Evolutionary conservation across 2,113 vertebrate species (phyloP), one percentile per base, ranked within the genome.

Genomic region (Diphyllodes magnificus): DNA sequence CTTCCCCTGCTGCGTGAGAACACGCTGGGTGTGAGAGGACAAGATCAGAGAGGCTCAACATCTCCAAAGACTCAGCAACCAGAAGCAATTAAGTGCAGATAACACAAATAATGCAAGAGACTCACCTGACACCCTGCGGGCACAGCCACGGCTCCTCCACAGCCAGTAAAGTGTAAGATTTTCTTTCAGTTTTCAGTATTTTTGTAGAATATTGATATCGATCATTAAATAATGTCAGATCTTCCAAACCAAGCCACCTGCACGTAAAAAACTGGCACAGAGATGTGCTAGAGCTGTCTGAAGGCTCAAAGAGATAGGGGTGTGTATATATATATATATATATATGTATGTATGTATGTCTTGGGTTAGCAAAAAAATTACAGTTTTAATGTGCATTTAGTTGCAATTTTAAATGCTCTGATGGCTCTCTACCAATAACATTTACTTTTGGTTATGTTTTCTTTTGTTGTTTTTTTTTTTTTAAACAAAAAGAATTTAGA

Each of bases 261-360:
- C 37, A 33, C 0, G 0, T 4, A 20, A 65, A 65, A 47, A 28
- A 8, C 4, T 2, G 17, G 40, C 64, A 6, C 0, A 64, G 3
- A 4, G 8, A 14, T 0, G 4, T 39, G 70, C 18, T 13, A 42
- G 45, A 64, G 37, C 27, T 65, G n/a, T 2, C 21, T 13, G 18
- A 79, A 23, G 17, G 42, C 65, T 69, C 49, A 15, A 7, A 30
- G 1, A 40, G 15, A 27, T 4, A 18, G 15, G 3, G 3, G 1
- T 10, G 9, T 37, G 2, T 10, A 3, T 5, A 13, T 10, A 1
- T 3, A 37, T 60, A 18, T 10, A 19, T 50, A 6, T 24, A 8
- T 33, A 27, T 18, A 45, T 8, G 16, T 10, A 60, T 15, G 5
- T 18, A 20, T 45, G 8, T 12, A 30, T 40, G 35, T 50, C 49